Percentiles rank a stretch among this genome's conserved stretches.
phyloP scores from a whole-genome alignment of 1,140 invertebrate species.

The Drosophila tani region DNA sequence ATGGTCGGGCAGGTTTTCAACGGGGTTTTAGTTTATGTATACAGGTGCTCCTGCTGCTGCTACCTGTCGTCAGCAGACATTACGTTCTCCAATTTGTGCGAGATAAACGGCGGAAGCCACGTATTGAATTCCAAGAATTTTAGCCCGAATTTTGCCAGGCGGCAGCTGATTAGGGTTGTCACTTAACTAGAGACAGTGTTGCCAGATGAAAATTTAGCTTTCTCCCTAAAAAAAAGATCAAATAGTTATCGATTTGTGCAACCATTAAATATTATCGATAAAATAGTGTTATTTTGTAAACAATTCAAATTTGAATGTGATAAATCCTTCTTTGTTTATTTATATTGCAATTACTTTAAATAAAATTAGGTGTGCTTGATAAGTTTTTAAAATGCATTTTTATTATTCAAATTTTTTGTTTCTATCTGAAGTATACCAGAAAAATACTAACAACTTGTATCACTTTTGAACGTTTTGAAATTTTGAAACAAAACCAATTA shows the following conservation, averaged over 20 bases:
- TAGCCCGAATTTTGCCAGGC: constrained; percentile 14
- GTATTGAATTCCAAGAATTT: constrained; percentile 56
- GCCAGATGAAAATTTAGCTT: too few relatives aligned
- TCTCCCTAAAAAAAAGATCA: too few relatives aligned
- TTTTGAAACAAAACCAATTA: background rate
- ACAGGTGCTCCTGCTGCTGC: constrained; percentile 39
- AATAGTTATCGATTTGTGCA: background rate
- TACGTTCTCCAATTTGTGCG: constrained; percentile 53
- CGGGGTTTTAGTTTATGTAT: background rate
- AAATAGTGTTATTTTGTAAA: background rate
- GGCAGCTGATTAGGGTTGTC: constrained; percentile 45
- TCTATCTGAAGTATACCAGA: background rate
- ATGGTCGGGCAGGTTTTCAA: constrained; percentile 30
- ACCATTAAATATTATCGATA: background rate
- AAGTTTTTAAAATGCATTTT: background rate
- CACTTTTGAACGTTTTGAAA: background rate
- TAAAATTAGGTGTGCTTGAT: too few relatives aligned
- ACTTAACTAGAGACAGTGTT: too few relatives aligned
- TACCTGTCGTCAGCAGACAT: constrained; percentile 55
- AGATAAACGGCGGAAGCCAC: constrained; percentile 39
- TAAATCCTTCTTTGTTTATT: too few relatives aligned
- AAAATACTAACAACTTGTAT: background rate
- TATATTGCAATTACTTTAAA: background rate
- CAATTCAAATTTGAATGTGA: background rate
- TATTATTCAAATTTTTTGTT: background rate